A percentile compares a stretch with the other conserved stretches of the same genome.
phyloP scores from a whole-genome alignment of 2,888 invertebrate species.

The Antheraea assamensis region DNA sequence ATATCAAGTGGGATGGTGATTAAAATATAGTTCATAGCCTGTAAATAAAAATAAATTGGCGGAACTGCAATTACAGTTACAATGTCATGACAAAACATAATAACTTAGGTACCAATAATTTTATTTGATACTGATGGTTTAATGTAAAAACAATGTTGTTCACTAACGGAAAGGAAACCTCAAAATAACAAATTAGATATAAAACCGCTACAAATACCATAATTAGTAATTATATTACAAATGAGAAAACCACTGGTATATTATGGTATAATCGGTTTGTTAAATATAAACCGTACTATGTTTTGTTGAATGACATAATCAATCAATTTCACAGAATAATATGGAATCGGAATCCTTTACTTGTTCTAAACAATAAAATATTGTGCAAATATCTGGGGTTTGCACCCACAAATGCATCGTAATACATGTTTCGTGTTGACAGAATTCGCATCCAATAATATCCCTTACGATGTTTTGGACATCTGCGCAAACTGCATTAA shows the following conservation, averaged over 20 bases:
- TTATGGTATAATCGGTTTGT: background rate
- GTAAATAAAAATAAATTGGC: too few species aligned
- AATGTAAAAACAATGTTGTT: background rate
- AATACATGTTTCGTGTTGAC: background rate
- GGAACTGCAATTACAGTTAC: too few species aligned
- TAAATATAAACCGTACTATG: slow-evolving; percentile 15
- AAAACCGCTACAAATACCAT: background rate
- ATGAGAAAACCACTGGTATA: slow-evolving; percentile 3
- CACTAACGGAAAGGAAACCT: background rate
- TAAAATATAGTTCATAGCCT: too few species aligned
- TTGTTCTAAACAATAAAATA: background rate
- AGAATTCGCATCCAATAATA: too few species aligned
- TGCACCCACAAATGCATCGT: background rate
- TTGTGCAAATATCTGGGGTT: background rate
- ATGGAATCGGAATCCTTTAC: slow-evolving; percentile 52
- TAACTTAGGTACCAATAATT: background rate
- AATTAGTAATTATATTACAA: background rate
- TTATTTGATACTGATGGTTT: background rate
- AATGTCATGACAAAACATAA: background rate
- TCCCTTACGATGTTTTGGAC: background rate
- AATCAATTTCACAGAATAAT: slow-evolving; percentile 48
- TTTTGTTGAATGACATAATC: slow-evolving; percentile 37
- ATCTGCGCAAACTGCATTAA: slow-evolving; percentile 10
- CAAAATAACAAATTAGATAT: background rate
- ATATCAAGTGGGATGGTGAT: too few species aligned